Conservation (phyloP, 2,113 vertebrate genomes). For the Papio anubis region DNA sequence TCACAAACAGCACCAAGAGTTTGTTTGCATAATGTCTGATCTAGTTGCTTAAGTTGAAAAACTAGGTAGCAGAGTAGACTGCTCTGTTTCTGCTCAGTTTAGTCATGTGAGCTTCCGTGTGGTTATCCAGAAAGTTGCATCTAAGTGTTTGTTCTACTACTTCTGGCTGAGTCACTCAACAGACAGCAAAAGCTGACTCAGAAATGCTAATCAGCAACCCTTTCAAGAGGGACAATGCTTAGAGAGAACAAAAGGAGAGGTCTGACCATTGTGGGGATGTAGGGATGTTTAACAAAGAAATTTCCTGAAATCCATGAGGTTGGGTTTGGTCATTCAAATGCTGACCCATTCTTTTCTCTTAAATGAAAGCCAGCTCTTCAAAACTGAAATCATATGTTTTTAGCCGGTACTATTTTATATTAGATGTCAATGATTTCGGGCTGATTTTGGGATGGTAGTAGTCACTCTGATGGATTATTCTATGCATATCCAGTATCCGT, state of each 20-base stretch:
- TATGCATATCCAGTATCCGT: background rate
- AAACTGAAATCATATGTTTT: background rate
- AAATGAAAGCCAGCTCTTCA: slow-evolving; percentile 19
- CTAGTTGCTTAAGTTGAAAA: background rate
- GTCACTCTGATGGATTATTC: background rate
- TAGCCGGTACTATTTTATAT: background rate
- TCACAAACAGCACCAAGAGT: background rate
- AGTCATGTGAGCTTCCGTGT: background rate
- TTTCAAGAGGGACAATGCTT: slow-evolving; percentile 66
- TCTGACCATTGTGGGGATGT: slow-evolving; percentile 32
- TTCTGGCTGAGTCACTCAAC: slow-evolving; percentile 47
- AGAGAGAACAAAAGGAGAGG: slow-evolving; percentile 71
- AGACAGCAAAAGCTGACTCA: slow-evolving; percentile 47
- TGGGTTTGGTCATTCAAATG: slow-evolving; percentile 52
- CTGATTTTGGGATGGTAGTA: background rate
- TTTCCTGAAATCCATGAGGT: slow-evolving; percentile 66
- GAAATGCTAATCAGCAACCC: slow-evolving; percentile 61
- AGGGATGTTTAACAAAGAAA: slow-evolving; percentile 58
- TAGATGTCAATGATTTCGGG: background rate
- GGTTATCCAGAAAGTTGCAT: background rate
- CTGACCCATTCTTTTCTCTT: slow-evolving; percentile 50
- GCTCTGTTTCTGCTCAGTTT: background rate
- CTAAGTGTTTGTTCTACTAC: background rate
- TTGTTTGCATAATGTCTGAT: background rate
- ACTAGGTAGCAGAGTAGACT: background rate